phyloP scores from a whole-genome alignment of 2,888 invertebrate species.

The Parnassius mnemosyne region DNA sequence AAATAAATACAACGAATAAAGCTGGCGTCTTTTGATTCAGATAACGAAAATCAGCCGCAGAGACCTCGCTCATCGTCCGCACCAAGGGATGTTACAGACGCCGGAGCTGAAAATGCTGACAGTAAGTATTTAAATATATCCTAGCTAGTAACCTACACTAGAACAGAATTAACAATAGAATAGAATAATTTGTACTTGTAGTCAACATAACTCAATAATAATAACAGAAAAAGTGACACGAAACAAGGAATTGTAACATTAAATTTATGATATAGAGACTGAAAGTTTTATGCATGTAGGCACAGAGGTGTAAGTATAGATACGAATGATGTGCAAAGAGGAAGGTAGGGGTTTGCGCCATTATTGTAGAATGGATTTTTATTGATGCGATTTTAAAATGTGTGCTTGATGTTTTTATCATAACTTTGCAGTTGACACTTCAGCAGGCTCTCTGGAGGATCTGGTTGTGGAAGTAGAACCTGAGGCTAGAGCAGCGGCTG shows the following conservation, averaged over 20 bases:
- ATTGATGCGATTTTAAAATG: slow-evolving; percentile 4
- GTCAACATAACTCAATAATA: no score
- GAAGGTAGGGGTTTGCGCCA: not conserved
- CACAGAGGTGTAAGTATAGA: not conserved
- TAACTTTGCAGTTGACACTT: not conserved
- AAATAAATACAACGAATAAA: no score
- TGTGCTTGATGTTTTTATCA: no score
- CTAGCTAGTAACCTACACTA: no score
- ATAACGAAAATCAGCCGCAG: not conserved
- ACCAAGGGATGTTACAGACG: slow-evolving; percentile 5
- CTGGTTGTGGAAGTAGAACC: slow-evolving; percentile 25
- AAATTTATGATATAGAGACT: no score
- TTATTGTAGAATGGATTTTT: not conserved
- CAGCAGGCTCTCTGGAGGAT: not conserved
- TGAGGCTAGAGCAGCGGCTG: slow-evolving; percentile 11
- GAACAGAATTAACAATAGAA: no score
- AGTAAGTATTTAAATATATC: slow-evolving; percentile 3
- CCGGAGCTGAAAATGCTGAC: slow-evolving; percentile 17
- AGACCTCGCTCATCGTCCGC: slow-evolving; percentile 15
- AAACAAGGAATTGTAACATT: no score
- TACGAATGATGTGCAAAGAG: not conserved
- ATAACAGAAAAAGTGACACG: no score
- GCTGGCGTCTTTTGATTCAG: not conserved
- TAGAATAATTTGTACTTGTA: no score
- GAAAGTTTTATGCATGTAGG: no score